phyloP scores from a whole-genome alignment of 2,113 vertebrate species.

The Aphelocoma coerulescens region DNA sequence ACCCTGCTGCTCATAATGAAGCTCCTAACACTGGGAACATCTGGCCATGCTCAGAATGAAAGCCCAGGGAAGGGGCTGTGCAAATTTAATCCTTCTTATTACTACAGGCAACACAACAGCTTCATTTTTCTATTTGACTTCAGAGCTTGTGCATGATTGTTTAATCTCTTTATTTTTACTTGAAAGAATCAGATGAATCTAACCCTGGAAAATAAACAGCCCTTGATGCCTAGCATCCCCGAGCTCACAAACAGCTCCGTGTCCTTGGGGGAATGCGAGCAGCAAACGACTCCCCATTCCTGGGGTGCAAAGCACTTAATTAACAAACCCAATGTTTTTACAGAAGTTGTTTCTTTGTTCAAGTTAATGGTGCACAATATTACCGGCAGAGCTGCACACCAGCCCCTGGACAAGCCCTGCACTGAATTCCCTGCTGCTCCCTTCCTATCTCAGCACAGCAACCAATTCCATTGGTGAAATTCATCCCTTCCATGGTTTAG shows the following conservation, averaged over 20 bases:
- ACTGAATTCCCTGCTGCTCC: neutral
- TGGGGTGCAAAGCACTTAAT: slow-evolving; percentile 31
- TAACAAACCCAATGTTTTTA: slow-evolving; percentile 43
- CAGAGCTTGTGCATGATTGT: neutral
- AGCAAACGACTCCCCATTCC: slow-evolving; percentile 30
- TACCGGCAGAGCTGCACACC: neutral
- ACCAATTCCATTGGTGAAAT: neutral
- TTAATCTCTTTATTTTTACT: neutral
- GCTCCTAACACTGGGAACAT: neutral
- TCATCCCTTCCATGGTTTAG: neutral
- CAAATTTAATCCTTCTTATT: neutral
- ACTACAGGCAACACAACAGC: neutral
- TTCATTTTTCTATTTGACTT: neutral
- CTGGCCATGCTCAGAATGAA: neutral
- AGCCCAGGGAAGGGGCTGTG: neutral
- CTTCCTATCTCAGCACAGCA: neutral
- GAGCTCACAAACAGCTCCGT: neutral
- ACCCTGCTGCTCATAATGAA: neutral
- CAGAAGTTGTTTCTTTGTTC: neutral
- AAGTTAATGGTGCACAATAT: neutral
- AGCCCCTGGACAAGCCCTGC: neutral
- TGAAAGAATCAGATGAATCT: slow-evolving; percentile 22
- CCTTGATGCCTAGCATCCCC: neutral
- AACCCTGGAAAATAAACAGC: slow-evolving; percentile 33
- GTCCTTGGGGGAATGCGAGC: neutral